Percentiles rank a stretch among this genome's conserved stretches.
Evolutionary conservation across 2,797 vertebrate species (phyloP).

Genomic region (Pachyuromys duprasi): DNA sequence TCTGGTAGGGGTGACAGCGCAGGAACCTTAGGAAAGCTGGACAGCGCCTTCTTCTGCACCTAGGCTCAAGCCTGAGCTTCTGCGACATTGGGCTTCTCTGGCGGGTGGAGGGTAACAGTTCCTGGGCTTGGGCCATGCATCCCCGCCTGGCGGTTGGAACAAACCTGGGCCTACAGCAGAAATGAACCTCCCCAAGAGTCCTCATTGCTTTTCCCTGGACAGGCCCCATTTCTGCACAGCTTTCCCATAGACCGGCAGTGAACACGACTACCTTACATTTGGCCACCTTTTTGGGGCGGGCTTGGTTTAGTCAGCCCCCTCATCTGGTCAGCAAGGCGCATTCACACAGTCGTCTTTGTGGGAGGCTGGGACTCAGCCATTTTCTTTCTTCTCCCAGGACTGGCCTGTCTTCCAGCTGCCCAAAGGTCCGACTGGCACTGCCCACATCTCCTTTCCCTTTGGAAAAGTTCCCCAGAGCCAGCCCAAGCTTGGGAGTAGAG

Average conservation of each 20-base stretch:
- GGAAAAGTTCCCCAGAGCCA: background rate
- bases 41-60: conserved; percentile 68
- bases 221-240: background rate
- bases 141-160: background rate
- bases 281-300: background rate
- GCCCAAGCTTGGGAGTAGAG: background rate
- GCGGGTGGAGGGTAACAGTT: conserved; percentile 23
- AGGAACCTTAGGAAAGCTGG: conserved; percentile 43
- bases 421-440: background rate
- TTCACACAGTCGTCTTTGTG: conserved; percentile 71
- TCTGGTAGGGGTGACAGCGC: background rate
- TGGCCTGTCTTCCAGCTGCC: conserved; percentile 40
- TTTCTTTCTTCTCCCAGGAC: conserved; percentile 77
- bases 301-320: conserved; percentile 24
- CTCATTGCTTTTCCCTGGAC: background rate
- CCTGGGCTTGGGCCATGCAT: background rate
- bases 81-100: conserved; percentile 40
- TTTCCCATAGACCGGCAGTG: background rate
- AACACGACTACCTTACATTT: background rate
- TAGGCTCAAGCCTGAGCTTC: background rate
- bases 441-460: background rate
- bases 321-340: conserved; percentile 41
- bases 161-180: background rate
- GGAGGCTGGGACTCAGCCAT: conserved; percentile 78
- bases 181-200: background rate